phyloP scores from a whole-genome alignment of 2,888 invertebrate species.

The Eulithis prunata region DNA sequence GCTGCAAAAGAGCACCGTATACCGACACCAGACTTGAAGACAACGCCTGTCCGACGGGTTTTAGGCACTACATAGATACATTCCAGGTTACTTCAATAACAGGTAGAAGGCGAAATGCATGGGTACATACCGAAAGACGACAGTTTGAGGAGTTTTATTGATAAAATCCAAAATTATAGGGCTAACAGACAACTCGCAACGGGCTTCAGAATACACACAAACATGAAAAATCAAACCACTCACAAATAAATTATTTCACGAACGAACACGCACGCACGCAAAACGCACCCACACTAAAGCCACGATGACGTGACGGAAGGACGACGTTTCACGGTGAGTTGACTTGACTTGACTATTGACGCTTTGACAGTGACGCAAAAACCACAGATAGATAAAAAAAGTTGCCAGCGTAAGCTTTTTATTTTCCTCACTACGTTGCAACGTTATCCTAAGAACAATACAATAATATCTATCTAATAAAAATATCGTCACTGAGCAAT shows the following conservation, averaged over 20 bases:
- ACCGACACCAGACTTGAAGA: constrained; percentile 53
- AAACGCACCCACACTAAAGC: constrained; percentile 64
- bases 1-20: constrained; percentile 39
- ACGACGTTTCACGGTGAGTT: constrained; percentile 1
- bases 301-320: constrained; percentile 14
- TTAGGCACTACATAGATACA: constrained; percentile 49
- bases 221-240: constrained; percentile 62
- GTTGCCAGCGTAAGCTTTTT: neutral
- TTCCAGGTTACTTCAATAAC: constrained; percentile 45
- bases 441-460: no score
- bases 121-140: constrained; percentile 74
- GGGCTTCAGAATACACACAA: constrained; percentile 81
- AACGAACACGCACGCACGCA: constrained; percentile 57
- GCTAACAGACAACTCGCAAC: constrained; percentile 74
- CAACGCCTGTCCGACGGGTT: constrained; percentile 78
- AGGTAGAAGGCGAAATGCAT: constrained; percentile 46
- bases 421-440: neutral
- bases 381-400: constrained; percentile 1
- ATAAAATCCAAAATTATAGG: constrained; percentile 79
- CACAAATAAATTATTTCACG: constrained; percentile 54
- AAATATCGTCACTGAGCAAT: no score
- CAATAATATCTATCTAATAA: no score
- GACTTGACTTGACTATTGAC: constrained; percentile 1
- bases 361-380: neutral
- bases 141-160: constrained; percentile 80